Base-by-base conservation (phyloP, 1,140 invertebrate genomes). In the Drosophila kepulauana region DNA sequence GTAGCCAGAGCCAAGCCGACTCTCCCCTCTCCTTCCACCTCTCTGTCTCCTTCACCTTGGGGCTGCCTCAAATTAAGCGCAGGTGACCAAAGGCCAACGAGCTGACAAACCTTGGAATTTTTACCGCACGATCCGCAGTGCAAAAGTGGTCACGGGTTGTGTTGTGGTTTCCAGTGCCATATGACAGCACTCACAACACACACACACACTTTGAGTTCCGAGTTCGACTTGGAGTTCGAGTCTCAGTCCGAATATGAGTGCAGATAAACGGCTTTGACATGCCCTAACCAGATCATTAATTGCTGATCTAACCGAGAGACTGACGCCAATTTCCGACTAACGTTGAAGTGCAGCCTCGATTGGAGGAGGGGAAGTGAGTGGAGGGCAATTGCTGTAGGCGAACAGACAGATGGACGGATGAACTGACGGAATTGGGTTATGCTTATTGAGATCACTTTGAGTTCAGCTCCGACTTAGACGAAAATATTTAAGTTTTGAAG, bases 21-120 rank as follows among this genome's bases (percentile, higher is more conserved):
- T 20, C 48, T 13, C 4, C 11, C n/a, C 8, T 2, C 35, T 10
- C 8, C 54, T 16, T 5, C 51, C 7, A n/a, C 51, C 4, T 13
- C 11, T n/a, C 11, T 0, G 0, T 30, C 45, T 7, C 45, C 30
- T 5, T 10, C 33, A 11, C 35, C 6, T 58, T 68, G 25, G 43
- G 20, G n/a, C 41, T 51, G 66, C 72, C 49, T 69, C 85, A 82
- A 84, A 84, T 89, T 84, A 78, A 91, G 80, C 78, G 68, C 82
- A 81, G 87, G 87, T 91, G 87, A 90, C 82, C 87, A 91, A 68
- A 75, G 87, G 82, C 82, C 87, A 91, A 91, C 86, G 75, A 84
- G 86, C 87, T 91, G 89, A 91, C 89, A 91, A 88, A 78, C 82
- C 82, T 78, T 68, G 71, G 76, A 86, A 82, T 88, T 81, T 79